Evolutionary conservation across 2,113 vertebrate genomes (phyloP).

Genomic region (Gnathochromis pfefferi): DNA sequence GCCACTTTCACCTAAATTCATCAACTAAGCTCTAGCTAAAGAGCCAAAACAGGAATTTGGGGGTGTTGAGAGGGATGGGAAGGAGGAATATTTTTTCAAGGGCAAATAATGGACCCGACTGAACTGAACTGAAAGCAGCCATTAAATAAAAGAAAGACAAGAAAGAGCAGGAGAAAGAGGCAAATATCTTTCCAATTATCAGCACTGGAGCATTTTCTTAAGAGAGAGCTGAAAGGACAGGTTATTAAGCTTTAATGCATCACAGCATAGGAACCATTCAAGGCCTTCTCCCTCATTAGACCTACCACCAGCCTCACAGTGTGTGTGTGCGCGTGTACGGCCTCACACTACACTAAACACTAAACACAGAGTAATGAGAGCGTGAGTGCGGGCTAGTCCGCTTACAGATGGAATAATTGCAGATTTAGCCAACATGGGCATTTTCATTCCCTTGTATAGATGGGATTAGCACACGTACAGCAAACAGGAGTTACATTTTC

Average conservation of each 20-base stretch:
- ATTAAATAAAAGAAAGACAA: slow-evolving; percentile 52
- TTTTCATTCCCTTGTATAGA: slow-evolving; percentile 42
- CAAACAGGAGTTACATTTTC: slow-evolving; percentile 36
- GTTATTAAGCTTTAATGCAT: slow-evolving; percentile 70
- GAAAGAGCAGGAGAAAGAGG: slow-evolving; percentile 45
- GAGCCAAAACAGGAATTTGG: slow-evolving; percentile 15
- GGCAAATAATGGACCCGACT: slow-evolving; percentile 45
- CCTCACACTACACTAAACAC: slow-evolving; percentile 52
- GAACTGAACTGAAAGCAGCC: slow-evolving; percentile 42
- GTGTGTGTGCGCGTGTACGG: neutral
- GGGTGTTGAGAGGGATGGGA: neutral
- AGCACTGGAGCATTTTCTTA: slow-evolving; percentile 51
- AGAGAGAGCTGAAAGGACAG: slow-evolving; percentile 62
- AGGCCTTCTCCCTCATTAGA: slow-evolving; percentile 63
- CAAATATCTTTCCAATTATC: slow-evolving; percentile 68
- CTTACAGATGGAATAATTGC: slow-evolving; percentile 52
- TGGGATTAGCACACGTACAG: slow-evolving; percentile 24
- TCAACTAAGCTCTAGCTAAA: neutral
- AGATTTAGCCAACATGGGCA: slow-evolving; percentile 53
- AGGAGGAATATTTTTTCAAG: slow-evolving; percentile 31
- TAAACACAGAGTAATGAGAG: slow-evolving; percentile 54
- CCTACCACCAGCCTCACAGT: slow-evolving; percentile 17
- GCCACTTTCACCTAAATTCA: slow-evolving; percentile 20
- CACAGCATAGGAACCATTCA: slow-evolving; percentile 62
- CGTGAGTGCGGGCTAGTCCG: slow-evolving; percentile 41